Evolutionary conservation across 2,113 vertebrate genomes (phyloP), one percentile per base, ranked within the genome.

Genomic region (Heloderma charlesbogerti): DNA sequence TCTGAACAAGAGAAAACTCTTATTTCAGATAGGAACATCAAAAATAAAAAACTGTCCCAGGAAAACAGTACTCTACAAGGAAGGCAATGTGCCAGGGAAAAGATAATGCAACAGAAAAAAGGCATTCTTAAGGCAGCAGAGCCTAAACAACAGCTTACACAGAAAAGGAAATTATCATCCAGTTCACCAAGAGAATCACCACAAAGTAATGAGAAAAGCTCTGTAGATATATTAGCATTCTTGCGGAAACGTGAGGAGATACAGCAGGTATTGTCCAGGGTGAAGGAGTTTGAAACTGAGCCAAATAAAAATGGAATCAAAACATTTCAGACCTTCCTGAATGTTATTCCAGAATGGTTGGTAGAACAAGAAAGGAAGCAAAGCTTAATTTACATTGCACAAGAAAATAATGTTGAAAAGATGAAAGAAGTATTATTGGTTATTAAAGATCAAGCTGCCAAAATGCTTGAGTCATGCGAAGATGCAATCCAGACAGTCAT

Each of bases 261-360:
- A 69, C 97, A 98, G 88, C 92, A 97, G 84, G 96, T 98, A 95
- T 95, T 98, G 91, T 97, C 96, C 91, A 95, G 97, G 91, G 95
- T 98, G 84, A 97, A 95, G 90, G 96, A 98, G 88, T 95, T 97
- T 87, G 97, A 98, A 96, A 90, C 83, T 48, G 90, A 96, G 88
- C 96, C 97, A 92, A 95, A 96, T 91, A 97, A 96, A 93, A 96
- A 94, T 15, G 87, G 96, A 92, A 95, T 95, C 57, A 95, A 97
- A 91, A 96, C 95, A 90, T 96, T 97, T 93, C 98, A 97, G 92
- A 93, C 93, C 43, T 96, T 98, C 83, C 95, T 98, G 81, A 96
- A 91, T 92, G 95, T 96, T 89, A 92, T 97, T 91, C 97, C 98
- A 67, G 94, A 90, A 18, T 98, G 98, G 97, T 90, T 98, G 80